phyloP scores from a whole-genome alignment of 2,888 invertebrate species.

The Caenorhabditis afra region DNA sequence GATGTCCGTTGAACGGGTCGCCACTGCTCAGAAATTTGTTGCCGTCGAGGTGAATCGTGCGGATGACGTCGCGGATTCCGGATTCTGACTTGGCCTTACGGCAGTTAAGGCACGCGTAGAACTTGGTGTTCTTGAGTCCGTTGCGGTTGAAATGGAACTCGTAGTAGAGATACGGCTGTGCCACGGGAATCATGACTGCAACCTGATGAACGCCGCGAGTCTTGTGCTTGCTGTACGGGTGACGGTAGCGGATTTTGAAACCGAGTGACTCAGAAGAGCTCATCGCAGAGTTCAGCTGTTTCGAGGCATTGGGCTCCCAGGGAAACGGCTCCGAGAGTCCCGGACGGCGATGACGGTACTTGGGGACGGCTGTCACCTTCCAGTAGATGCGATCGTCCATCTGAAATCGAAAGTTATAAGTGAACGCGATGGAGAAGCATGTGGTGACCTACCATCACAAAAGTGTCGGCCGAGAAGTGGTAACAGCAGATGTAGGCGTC shows the following conservation, averaged over 20 bases:
- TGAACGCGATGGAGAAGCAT: no score
- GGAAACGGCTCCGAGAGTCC: conserved; percentile 52
- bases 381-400: conserved; percentile 57
- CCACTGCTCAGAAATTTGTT: conserved; percentile 59
- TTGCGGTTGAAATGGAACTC: conserved; percentile 68
- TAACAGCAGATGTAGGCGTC: conserved; percentile 57
- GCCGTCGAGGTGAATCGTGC: conserved; percentile 67
- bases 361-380: conserved; percentile 56
- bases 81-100: conserved; percentile 66
- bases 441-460: conserved; percentile 38
- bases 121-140: conserved; percentile 60
- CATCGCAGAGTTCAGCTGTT: conserved; percentile 9
- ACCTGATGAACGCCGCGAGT: conserved; percentile 60
- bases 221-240: conserved; percentile 50
- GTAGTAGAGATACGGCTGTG: conserved; percentile 58
- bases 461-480: conserved; percentile 58
- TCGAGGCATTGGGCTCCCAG: conserved; percentile 36
- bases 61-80: conserved; percentile 64
- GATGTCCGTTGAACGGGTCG: conserved; percentile 69
- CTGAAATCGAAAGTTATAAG: conserved; percentile 5
- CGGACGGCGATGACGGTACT: conserved; percentile 50
- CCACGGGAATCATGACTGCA: conserved; percentile 59
- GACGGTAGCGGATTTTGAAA: conserved; percentile 48
- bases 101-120: conserved; percentile 66
- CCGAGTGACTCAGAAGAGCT: conserved; percentile 1